A percentile compares a stretch with the other conserved stretches of the same genome.
Evolutionary conservation across 1,140 invertebrate species (phyloP).

Genomic region (Drosophila tropicalis): DNA sequence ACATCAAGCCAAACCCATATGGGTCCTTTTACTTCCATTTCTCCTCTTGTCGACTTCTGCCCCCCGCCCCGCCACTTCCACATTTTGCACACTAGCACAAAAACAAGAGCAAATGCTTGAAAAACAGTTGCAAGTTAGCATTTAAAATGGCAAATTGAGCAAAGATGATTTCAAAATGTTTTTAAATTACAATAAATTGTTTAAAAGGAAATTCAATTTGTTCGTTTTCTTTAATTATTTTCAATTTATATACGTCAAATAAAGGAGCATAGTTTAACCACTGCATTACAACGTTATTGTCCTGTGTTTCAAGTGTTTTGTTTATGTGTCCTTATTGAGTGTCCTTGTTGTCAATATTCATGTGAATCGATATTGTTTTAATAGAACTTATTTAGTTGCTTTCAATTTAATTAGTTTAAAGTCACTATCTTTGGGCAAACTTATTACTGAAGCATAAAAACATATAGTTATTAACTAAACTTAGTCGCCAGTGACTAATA

Average conservation of each 20-base stretch:
- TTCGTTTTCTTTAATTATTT: no score
- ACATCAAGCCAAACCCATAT: constrained; percentile 11
- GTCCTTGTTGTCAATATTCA: not conserved
- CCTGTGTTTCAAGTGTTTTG: not conserved
- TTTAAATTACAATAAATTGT: no score
- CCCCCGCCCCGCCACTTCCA: not conserved
- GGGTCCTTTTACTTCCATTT: not conserved
- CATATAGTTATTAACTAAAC: not conserved
- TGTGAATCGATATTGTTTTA: constrained; percentile 1
- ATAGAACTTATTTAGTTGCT: not conserved
- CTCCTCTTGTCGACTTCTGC: not conserved
- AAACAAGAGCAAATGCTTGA: not conserved
- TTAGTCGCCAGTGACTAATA: not conserved
- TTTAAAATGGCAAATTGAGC: not conserved
- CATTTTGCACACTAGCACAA: not conserved
- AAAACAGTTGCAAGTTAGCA: not conserved
- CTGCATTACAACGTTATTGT: not conserved
- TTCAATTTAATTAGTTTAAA: not conserved
- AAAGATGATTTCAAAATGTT: no score
- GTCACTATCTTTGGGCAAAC: not conserved
- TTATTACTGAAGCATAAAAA: not conserved
- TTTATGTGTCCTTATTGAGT: not conserved
- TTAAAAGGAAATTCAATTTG: no score
- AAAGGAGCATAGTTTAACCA: not conserved
- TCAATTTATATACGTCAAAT: no score